Evolutionary conservation across 2,888 invertebrate species (phyloP), one percentile per base, ranked within the genome.

Genomic region (Orthonevra nobilis): DNA sequence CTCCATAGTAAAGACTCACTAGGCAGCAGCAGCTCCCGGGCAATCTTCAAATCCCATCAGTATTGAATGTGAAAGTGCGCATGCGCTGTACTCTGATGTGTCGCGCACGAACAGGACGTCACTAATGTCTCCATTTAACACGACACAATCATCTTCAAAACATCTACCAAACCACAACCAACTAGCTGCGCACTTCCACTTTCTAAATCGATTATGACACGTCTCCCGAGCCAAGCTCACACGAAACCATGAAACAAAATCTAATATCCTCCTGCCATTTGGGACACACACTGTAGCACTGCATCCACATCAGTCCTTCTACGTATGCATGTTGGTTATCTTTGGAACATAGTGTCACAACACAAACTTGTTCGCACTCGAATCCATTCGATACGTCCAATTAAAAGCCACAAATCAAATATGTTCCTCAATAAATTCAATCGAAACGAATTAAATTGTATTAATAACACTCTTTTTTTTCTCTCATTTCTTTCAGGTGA

Each of bases 201-300:
- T 77, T 77, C 77, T 77, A 77, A 77, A 72, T 72, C 72, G 77
- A 77, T 77, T 77, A 77, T 77, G 77, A 77, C 77, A 77, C n/a
- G n/a, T 77, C 77, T 72, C 38, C 6, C n/a, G 14, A 40, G 12
- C 20, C 9, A 10, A 34, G 3, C 9, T 28, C 23, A 54, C 19
- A 48, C 32, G 30, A 44, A 42, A 38, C 48, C 9, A 17, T 5
- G n/a, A n/a, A 2, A 26, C 46, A 40, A 46, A 38, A 36, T 44
- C 50, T 1, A 36, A 63, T 26, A 34, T 26, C 40, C 40, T 61
- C 75, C 63, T 61, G 69, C 69, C 46, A 40, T 17, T 44, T 46
- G 19, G 5, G 20, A 10, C 20, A 42, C 20, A 42, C 23, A 23
- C n/a, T 12, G 23, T n/a, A 9, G n/a, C 12, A 23, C 32, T 32